phyloP scores from a whole-genome alignment of 2,113 vertebrate species.

The Pseudorectes ferrugineus region DNA sequence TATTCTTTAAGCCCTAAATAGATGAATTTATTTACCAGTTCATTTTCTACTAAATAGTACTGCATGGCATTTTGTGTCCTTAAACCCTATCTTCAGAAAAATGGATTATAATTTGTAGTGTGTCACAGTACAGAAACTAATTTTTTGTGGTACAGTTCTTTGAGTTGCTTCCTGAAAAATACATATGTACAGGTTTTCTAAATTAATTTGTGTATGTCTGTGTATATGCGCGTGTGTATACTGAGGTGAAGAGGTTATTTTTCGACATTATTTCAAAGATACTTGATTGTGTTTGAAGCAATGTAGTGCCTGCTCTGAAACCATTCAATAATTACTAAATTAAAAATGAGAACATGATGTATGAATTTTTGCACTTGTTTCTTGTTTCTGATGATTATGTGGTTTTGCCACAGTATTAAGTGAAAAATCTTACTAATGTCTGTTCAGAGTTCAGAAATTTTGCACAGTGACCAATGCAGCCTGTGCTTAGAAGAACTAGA shows the following conservation, averaged over 20 bases:
- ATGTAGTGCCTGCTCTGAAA: conserved; percentile 59
- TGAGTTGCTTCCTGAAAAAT: conserved; percentile 33
- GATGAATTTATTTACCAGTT: conserved; percentile 32
- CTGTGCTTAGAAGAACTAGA: background rate
- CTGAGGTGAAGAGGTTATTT: conserved; percentile 47
- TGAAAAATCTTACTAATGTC: background rate
- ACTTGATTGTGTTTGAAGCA: conserved; percentile 58
- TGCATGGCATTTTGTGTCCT: conserved; percentile 68
- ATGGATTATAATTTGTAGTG: conserved; percentile 37
- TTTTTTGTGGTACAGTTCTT: background rate
- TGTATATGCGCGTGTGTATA: background rate
- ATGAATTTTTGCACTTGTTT: conserved; percentile 59
- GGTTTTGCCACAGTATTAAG: background rate
- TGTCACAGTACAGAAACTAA: conserved; percentile 37
- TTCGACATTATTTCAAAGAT: conserved; percentile 55
- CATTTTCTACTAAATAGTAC: conserved; percentile 32
- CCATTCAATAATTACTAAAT: conserved; percentile 41
- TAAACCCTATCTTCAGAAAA: conserved; percentile 6
- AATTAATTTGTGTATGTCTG: conserved; percentile 46
- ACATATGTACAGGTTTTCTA: conserved; percentile 54
- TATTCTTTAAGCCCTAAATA: conserved; percentile 53
- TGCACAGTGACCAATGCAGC: background rate
- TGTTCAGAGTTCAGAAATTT: background rate
- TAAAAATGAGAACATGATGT: conserved; percentile 56
- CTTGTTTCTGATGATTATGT: conserved; percentile 28